Base-by-base conservation (phyloP, 2,888 invertebrate species). In the Hypsopygia costalis region DNA sequence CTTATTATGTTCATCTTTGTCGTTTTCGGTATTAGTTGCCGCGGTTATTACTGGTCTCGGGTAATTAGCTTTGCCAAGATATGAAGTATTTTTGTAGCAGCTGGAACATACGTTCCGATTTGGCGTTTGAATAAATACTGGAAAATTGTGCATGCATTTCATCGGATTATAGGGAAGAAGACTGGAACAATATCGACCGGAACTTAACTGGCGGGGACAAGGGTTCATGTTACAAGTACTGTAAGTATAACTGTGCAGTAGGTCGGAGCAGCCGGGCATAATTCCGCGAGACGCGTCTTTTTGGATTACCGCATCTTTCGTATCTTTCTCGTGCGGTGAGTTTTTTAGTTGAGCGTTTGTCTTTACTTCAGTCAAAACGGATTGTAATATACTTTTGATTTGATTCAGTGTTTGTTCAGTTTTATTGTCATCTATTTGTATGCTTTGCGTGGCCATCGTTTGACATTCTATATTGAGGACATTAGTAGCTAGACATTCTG, bases 351-450 rank as follows among this genome's bases (percentile, higher is more conserved):
- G 66, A 7, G 58, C 51, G 27, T 64, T 77, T 1, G 70, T 72
- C 62, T 83, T 86, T 0, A 87, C 78, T 67, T 85, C 82, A 6
- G 65, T 60, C 28, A 87, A 50, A 5, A 87, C 83, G 0, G 78
- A 68, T 49, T 83, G 78, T 25, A 87, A 54, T 42, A 86, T 82
- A 47, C 36, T 63, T 53, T 85, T 86, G 35, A 86, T 86, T 61
- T 86, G 79, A 48, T 76, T 71, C 11, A 87, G 57, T 5, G 80
- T 78, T 9, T 54, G 56, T 48, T 80, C 77, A 9, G 82, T 80
- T 62, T 74, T 81, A 31, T 60, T 63, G 10, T 71, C 65, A 6
- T 57, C 54, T 12, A 59, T 41, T 44, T 66, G 62, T 4, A 56
- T 47, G 20, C 46, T 52, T 35, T 58, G 55, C 1, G 49, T 52